Evolutionary conservation across 1,140 invertebrate genomes (phyloP), one percentile per base, ranked within the genome.

Genomic region (Nephotettix cincticeps): DNA sequence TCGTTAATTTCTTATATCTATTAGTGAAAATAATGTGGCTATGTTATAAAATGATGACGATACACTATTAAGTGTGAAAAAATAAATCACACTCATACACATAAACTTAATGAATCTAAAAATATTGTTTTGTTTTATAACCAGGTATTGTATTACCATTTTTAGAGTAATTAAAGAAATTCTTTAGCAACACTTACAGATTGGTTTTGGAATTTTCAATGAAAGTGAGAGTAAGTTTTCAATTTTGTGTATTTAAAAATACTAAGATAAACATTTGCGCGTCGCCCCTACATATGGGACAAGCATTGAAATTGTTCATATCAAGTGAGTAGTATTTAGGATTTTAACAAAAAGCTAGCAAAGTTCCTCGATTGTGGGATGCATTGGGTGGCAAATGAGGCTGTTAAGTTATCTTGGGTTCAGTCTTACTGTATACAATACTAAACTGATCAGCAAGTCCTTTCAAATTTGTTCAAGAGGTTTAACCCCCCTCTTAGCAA

Each of bases 81-180:
- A n/a, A n/a, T n/a, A n/a, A n/a, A n/a, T n/a, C n/a, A n/a, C n/a
- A n/a, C n/a, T n/a, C n/a, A n/a, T n/a, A n/a, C n/a, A n/a, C n/a
- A n/a, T n/a, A n/a, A n/a, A n/a, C n/a, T n/a, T n/a, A n/a, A n/a
- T n/a, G n/a, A n/a, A n/a, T n/a, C n/a, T n/a, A n/a, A n/a, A n/a
- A 66, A 25, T 30, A 29, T n/a, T 66, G 29, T 32, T 66, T 66
- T n/a, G 32, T 29, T 66, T 66, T 66, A 66, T 29, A 66, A 66
- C 45, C 36, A 21, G 47, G 36, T 40, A 68, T 68, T 32, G 9
- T 23, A 6, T 68, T 45, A 40, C 47, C 47, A 11, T 11, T 40
- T 51, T 45, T 40, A 28, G 17, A 68, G 29, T n/a, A n/a, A n/a
- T n/a, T n/a, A 21, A 68, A 23, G 29, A n/a, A 63, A 68, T 68